Evolutionary conservation across 2,888 invertebrate species (phyloP).

Genomic region (Leptopilina myrica): DNA sequence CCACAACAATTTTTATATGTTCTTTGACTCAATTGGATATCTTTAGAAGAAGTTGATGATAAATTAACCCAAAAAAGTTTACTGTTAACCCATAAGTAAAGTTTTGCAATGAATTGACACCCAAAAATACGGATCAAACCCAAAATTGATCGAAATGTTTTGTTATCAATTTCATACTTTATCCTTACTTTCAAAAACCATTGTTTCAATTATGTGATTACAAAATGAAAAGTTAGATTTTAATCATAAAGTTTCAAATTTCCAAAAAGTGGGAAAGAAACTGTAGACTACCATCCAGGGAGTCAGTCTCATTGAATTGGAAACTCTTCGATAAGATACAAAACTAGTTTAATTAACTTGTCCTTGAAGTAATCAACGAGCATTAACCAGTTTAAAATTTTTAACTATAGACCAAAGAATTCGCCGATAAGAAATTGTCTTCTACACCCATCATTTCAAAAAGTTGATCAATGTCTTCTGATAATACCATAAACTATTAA

Average conservation of each 20-base stretch:
- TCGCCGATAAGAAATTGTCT: slow-evolving; percentile 24
- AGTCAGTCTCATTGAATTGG: slow-evolving; percentile 7
- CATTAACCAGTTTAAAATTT: slow-evolving; percentile 32
- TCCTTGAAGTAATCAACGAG: slow-evolving; percentile 33
- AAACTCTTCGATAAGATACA: slow-evolving; percentile 26
- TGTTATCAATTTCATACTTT: too few relatives aligned
- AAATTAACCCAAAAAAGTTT: too few relatives aligned
- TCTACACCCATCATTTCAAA: slow-evolving; percentile 18
- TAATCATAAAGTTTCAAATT: neutral
- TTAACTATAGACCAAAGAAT: slow-evolving; percentile 22
- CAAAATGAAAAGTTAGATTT: too few relatives aligned
- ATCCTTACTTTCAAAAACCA: too few relatives aligned
- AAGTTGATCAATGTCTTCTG: slow-evolving; percentile 31
- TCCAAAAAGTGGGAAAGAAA: neutral
- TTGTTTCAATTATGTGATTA: too few relatives aligned
- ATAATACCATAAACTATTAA: slow-evolving; percentile 28
- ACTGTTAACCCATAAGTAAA: too few relatives aligned
- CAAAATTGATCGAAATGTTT: too few relatives aligned
- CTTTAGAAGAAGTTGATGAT: too few relatives aligned
- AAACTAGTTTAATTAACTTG: slow-evolving; percentile 40
- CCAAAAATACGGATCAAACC: too few relatives aligned
- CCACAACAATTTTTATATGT: too few relatives aligned
- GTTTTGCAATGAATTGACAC: too few relatives aligned
- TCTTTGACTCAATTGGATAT: too few relatives aligned
- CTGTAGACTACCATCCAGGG: neutral